Evolutionary conservation across 2,888 invertebrate genomes (phyloP), one percentile per base, ranked within the genome.

Genomic region (Darwinula stevensoni): DNA sequence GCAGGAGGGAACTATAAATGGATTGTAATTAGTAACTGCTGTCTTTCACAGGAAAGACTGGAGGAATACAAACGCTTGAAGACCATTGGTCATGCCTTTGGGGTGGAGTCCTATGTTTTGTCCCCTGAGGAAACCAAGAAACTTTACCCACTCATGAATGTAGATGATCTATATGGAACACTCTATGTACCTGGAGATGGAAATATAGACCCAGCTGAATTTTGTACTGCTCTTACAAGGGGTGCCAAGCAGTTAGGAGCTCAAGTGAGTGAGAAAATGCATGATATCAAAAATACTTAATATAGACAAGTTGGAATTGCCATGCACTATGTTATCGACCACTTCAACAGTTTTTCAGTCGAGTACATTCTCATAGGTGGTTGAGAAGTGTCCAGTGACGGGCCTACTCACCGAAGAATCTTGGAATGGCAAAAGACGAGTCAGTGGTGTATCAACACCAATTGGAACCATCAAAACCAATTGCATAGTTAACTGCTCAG

Each of bases 21-120:
- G 6, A 18, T 18, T 9, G n/a, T 18, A 18, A 18, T 18, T 18
- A 18, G 6, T 9, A 18, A 18, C n/a, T 6, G 6, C 22, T 18
- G 6, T 18, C n/a, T n/a, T 9, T 18, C 46, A 9, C 38, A 73
- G 67, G 62, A 66, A 36, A 60, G 84, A 31, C 56, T 80, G 38
- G 66, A 74, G 48, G 82, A 84, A 53, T 82, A 80, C 48, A 63
- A 67, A 47, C 58, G 80, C 15, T 51, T 80, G 18, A 63, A 71
- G 32, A 73, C 75, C 0, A 52, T 71, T n/a, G 76, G 78, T 1
- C 68, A 70, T 43, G 66, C 65, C 3, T 62, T 72, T 48, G 70
- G 67, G 2, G 63, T 80, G 32, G 70, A 74, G 31, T 72, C 74
- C 35, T 56, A 67, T 41, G 53, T 80, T 9, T 48, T 84, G 26